Evolutionary conservation across 2,113 vertebrate genomes (phyloP).

Genomic region (Uria lomvia): DNA sequence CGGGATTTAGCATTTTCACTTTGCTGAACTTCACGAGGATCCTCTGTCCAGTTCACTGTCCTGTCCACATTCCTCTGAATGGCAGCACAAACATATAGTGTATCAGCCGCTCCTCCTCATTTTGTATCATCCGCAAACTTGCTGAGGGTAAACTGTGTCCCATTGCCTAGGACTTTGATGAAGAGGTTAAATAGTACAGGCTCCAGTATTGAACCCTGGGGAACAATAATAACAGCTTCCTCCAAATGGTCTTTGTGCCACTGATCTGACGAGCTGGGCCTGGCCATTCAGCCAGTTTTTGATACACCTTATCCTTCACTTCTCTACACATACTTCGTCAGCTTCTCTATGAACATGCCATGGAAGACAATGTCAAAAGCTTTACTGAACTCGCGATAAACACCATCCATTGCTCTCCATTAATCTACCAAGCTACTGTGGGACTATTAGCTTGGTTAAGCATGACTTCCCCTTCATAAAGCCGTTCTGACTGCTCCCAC

Average conservation of each 20-base stretch:
- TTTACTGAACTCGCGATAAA: neutral
- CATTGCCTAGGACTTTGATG: neutral
- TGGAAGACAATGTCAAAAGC: neutral
- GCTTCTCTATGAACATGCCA: neutral
- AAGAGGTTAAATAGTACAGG: neutral
- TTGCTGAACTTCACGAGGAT: neutral
- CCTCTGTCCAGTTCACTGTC: neutral
- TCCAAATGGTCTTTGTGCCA: neutral
- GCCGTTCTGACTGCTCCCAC: neutral
- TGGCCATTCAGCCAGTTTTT: neutral
- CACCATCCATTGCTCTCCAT: neutral
- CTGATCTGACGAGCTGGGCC: accelerated
- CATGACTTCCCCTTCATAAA: neutral
- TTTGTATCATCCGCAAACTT: neutral
- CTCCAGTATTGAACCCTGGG: neutral
- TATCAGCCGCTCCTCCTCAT: neutral
- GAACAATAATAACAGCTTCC: neutral
- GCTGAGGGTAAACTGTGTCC: neutral
- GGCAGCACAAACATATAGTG: neutral
- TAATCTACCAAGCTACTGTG: neutral
- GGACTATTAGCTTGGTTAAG: neutral
- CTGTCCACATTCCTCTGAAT: neutral
- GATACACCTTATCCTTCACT: neutral
- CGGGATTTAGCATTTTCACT: neutral
- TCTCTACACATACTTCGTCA: neutral